Evolutionary conservation across 2,113 vertebrate species (phyloP).

Genomic region (Tricholaema leucomelas): DNA sequence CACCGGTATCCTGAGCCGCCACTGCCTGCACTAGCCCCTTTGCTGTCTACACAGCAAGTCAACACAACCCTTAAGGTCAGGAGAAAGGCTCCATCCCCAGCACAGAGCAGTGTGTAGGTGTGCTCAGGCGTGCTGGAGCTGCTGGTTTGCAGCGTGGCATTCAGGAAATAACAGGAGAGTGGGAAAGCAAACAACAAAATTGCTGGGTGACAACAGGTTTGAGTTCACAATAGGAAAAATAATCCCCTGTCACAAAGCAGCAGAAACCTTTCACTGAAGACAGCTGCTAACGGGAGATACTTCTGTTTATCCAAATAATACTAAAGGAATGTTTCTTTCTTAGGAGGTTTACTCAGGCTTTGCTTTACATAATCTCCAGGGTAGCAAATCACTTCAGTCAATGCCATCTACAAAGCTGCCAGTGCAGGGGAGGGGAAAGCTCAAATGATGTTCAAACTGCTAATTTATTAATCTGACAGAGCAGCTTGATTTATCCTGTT

Average conservation of each 20-base stretch:
- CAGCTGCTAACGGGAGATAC: neutral
- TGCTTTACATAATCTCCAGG: slow-evolving; percentile 2
- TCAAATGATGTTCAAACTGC: neutral
- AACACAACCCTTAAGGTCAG: neutral
- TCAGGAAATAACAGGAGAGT: neutral
- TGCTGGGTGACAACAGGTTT: neutral
- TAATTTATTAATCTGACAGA: neutral
- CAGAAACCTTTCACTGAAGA: neutral
- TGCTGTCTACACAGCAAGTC: neutral
- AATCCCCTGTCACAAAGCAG: slow-evolving; percentile 9
- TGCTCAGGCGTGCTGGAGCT: neutral
- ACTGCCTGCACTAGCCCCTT: neutral
- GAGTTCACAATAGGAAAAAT: neutral
- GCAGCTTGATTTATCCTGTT: neutral
- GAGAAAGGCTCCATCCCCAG: neutral
- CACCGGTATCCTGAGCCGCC: neutral
- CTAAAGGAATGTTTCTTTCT: neutral
- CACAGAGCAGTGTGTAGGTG: neutral
- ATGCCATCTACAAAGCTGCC: neutral
- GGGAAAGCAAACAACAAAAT: neutral
- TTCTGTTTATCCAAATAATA: neutral
- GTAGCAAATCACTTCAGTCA: neutral
- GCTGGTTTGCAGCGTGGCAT: neutral
- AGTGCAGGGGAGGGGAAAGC: neutral
- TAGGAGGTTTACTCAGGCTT: neutral